Evolutionary conservation across 2,113 vertebrate genomes (phyloP).

Genomic region (Burhinus bistriatus): DNA sequence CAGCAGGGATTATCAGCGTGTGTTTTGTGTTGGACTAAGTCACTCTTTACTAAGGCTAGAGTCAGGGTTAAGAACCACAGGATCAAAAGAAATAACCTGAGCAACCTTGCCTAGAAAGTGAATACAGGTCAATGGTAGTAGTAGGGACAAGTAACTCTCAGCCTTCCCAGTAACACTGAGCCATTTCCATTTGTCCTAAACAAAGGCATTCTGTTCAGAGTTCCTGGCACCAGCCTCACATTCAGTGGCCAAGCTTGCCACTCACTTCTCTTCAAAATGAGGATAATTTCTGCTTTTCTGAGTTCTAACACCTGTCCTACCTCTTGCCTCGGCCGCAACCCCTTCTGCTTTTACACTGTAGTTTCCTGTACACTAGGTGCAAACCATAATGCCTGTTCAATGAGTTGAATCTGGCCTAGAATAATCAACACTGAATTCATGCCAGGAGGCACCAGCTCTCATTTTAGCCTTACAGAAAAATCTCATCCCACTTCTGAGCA

Average conservation of each 20-base stretch:
- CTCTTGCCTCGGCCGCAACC: background rate
- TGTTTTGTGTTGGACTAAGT: background rate
- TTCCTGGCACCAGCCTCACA: background rate
- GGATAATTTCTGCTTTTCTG: background rate
- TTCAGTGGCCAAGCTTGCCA: background rate
- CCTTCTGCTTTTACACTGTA: accelerated
- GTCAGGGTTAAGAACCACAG: background rate
- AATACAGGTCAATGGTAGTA: background rate
- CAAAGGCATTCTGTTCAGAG: background rate
- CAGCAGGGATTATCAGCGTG: background rate
- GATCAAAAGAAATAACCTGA: background rate
- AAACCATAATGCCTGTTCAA: background rate
- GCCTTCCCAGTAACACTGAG: background rate
- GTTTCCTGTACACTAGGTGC: background rate
- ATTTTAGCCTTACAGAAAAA: background rate
- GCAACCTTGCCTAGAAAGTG: background rate
- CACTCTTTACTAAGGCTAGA: background rate
- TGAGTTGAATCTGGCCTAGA: background rate
- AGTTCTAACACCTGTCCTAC: background rate
- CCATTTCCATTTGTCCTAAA: background rate
- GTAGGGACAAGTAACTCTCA: background rate
- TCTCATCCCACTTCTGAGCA: background rate
- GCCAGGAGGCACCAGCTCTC: background rate
- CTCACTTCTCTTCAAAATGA: background rate
- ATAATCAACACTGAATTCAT: background rate